Percentiles rank a stretch among this genome's conserved stretches.
These are phyloP conservation scores for Neoarius graeffei DNA, from an alignment of 2,113 vertebrate genomes.

Conservation along the genomic window DNA sequence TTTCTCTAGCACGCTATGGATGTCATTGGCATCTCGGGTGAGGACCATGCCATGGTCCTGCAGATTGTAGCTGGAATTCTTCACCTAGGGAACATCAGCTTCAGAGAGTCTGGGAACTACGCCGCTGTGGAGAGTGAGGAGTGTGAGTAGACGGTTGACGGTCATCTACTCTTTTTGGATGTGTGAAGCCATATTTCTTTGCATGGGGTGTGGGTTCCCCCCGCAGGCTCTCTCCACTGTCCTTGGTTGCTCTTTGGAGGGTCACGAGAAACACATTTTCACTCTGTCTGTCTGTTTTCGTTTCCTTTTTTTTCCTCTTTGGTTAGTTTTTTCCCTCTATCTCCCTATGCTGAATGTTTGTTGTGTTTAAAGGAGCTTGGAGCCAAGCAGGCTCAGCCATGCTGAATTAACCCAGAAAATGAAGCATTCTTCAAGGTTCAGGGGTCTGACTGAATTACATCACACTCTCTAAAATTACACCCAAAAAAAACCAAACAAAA, in stretches of 20 bases:
- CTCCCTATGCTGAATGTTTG: constrained; percentile 48
- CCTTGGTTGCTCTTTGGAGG: constrained; percentile 45
- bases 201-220: no score
- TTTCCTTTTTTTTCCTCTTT: not conserved
- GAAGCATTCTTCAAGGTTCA: constrained; percentile 59
- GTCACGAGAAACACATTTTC: not conserved
- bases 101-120: constrained; percentile 94
- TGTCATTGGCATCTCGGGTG: constrained; percentile 89
- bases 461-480: constrained; percentile 61
- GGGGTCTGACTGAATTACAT: constrained; percentile 55
- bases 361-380: constrained; percentile 57
- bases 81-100: constrained; percentile 94
- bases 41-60: constrained; percentile 85
- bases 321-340: not conserved
- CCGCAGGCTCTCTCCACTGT: constrained; percentile 11
- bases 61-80: constrained; percentile 94
- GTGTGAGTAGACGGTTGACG: constrained; percentile 79
- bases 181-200: not conserved
- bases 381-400: constrained; percentile 55
- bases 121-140: constrained; percentile 95
- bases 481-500: constrained; percentile 34
- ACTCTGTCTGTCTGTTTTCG: not conserved
- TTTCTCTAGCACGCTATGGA: constrained; percentile 88
- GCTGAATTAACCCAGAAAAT: constrained; percentile 62
- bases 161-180: not conserved